Conservation (phyloP, 1,140 invertebrate genomes). For the Orius insidiosus region DNA sequence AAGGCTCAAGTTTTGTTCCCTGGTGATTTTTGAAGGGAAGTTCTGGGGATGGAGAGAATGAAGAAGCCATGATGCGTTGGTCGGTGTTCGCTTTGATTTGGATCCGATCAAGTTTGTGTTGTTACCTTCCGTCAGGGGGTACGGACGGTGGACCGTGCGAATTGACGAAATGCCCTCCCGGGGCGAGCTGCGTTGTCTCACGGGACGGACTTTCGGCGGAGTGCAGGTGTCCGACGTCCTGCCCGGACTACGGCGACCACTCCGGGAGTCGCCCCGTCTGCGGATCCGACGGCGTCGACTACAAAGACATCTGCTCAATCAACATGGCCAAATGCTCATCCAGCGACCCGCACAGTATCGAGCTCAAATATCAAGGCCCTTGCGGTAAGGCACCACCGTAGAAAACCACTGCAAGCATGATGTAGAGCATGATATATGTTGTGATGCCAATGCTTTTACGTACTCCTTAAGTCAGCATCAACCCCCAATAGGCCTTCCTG, state of each 20-base stretch:
- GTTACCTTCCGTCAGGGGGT: slow-evolving; percentile 27
- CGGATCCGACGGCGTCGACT: slow-evolving; percentile 53
- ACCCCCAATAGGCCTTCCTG: too few species aligned
- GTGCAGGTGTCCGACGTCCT: slow-evolving; percentile 17
- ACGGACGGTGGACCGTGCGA: slow-evolving; percentile 40
- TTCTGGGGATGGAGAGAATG: background rate
- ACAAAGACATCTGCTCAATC: slow-evolving; percentile 65
- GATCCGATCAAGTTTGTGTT: background rate
- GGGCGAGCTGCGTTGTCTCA: slow-evolving; percentile 49
- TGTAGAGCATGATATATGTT: too few species aligned
- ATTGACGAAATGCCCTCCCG: slow-evolving; percentile 51
- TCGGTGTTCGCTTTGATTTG: too few species aligned
- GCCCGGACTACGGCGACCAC: slow-evolving; percentile 19
- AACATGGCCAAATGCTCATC: slow-evolving; percentile 49
- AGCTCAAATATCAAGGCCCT: slow-evolving; percentile 71
- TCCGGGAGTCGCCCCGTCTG: slow-evolving; percentile 38
- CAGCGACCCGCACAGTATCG: slow-evolving; percentile 49
- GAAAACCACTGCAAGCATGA: too few species aligned
- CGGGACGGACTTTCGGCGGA: slow-evolving; percentile 5
- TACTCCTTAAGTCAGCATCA: too few species aligned
- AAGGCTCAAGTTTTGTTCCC: too few species aligned
- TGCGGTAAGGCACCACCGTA: slow-evolving; percentile 58
- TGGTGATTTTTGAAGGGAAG: too few species aligned
- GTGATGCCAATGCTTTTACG: too few species aligned
- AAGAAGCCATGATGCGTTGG: slow-evolving; percentile 12